Percentiles rank a stretch among this genome's conserved stretches.
phyloP scores from a whole-genome alignment of 2,797 vertebrate genomes.

The Characodon lateralis region DNA sequence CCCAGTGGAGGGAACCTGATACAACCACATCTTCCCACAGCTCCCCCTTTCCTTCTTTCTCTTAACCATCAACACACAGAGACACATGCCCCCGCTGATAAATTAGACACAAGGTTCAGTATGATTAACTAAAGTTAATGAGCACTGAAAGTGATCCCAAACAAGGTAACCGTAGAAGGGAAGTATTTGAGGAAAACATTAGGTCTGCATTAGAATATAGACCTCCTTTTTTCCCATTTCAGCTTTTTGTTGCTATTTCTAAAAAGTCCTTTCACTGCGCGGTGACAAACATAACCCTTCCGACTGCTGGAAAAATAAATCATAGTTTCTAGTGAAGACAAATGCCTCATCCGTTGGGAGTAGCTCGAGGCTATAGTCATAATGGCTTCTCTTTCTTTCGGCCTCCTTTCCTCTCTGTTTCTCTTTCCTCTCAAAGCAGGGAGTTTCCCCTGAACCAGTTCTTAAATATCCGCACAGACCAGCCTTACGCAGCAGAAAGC shows the following conservation, averaged over 20 bases:
- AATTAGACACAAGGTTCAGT: slow-evolving; percentile 67
- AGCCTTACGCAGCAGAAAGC: slow-evolving; percentile 48
- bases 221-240: slow-evolving; percentile 40
- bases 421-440: slow-evolving; percentile 64
- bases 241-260: slow-evolving; percentile 68
- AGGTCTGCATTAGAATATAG: slow-evolving; percentile 44
- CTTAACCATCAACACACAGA: slow-evolving; percentile 66
- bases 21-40: slow-evolving; percentile 63
- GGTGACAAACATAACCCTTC: slow-evolving; percentile 80
- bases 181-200: slow-evolving; percentile 52
- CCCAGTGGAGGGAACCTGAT: slow-evolving; percentile 80
- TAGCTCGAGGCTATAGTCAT: slow-evolving; percentile 73
- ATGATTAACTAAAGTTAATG: slow-evolving; percentile 75
- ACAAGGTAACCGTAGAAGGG: slow-evolving; percentile 64
- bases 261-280: slow-evolving; percentile 71
- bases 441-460: slow-evolving; percentile 70
- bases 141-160: slow-evolving; percentile 72
- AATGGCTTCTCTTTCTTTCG: slow-evolving; percentile 64
- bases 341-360: slow-evolving; percentile 79
- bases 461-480: slow-evolving; percentile 57
- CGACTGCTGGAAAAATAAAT: slow-evolving; percentile 80
- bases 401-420: slow-evolving; percentile 33
- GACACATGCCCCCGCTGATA: slow-evolving; percentile 49
- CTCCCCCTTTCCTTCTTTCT: slow-evolving; percentile 41
- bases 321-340: slow-evolving; percentile 82